These are phyloP conservation scores for Auanema sp. DNA, from an alignment of 2,888 invertebrate genomes.

Conservation along the genomic window DNA sequence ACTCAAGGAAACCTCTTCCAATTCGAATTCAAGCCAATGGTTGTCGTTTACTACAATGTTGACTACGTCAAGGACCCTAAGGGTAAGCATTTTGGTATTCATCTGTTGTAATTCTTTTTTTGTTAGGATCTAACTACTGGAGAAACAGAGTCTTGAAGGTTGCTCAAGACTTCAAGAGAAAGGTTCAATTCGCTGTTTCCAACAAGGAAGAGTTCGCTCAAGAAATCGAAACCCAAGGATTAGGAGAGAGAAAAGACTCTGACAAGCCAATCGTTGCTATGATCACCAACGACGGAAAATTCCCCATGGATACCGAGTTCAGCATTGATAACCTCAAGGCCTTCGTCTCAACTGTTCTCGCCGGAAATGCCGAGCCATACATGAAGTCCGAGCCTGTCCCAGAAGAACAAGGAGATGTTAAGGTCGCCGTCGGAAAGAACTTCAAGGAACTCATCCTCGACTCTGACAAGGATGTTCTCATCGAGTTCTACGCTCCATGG, in stretches of 20 bases:
- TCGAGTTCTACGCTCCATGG: constrained; percentile 99
- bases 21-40: constrained; percentile 79
- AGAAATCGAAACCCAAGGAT: constrained; percentile 90
- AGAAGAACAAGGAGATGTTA: constrained; percentile 76
- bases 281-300: constrained; percentile 83
- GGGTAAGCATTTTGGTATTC: constrained; percentile 69
- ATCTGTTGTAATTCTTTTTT: constrained; percentile 12
- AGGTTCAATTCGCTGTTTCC: constrained; percentile 83
- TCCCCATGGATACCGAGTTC: constrained; percentile 85
- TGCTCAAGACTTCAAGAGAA: constrained; percentile 62
- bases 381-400: constrained; percentile 93
- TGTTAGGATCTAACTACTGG: constrained; percentile 90
- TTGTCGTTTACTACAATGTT: constrained; percentile 88
- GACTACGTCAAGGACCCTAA: constrained; percentile 96
- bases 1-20: constrained; percentile 81
- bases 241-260: constrained; percentile 78
- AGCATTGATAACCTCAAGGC: constrained; percentile 81
- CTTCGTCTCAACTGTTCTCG: constrained; percentile 82
- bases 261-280: constrained; percentile 88
- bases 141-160: constrained; percentile 74
- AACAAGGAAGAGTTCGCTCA: constrained; percentile 90
- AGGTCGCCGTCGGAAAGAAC: constrained; percentile 90
- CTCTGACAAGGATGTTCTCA: constrained; percentile 85
- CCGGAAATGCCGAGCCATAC: constrained; percentile 83
- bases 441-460: constrained; percentile 87